phyloP scores from a whole-genome alignment of 2,888 invertebrate genomes.

The Arenicola marina region DNA sequence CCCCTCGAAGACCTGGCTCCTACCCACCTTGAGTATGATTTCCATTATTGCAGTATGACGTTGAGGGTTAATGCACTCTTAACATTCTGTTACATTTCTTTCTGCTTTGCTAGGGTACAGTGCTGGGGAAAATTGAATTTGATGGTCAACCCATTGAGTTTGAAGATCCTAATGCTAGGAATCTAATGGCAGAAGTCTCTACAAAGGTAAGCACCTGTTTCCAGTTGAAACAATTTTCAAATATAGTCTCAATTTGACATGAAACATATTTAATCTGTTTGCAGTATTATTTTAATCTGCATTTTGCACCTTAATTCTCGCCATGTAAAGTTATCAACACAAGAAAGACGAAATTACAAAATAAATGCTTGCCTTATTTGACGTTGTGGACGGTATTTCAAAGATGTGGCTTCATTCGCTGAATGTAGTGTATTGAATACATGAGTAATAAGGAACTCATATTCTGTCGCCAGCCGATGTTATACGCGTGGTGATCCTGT shows the following conservation, averaged over 20 bases:
- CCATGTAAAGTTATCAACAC: too few species aligned
- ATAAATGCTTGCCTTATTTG: too few species aligned
- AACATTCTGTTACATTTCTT: background rate
- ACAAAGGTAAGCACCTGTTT: slow-evolving; percentile 21
- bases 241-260: background rate
- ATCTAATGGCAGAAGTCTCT: slow-evolving; percentile 46
- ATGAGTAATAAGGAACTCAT: too few species aligned
- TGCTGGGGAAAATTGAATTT: slow-evolving; percentile 53
- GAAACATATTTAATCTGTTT: background rate
- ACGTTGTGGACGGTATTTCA: too few species aligned
- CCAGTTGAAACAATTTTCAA: background rate
- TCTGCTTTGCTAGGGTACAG: slow-evolving; percentile 37
- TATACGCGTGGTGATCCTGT: too few species aligned
- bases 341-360: too few species aligned
- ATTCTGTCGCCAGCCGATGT: too few species aligned
- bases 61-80: background rate
- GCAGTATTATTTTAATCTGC: too few species aligned
- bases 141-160: slow-evolving; percentile 43
- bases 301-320: too few species aligned
- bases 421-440: too few species aligned
- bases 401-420: too few species aligned
- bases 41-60: background rate
- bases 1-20: too few species aligned
- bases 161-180: slow-evolving; percentile 45
- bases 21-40: background rate